These are phyloP conservation scores for Mesaphorura yosii DNA, from an alignment of 1,140 invertebrate species.

Conservation along the genomic window DNA sequence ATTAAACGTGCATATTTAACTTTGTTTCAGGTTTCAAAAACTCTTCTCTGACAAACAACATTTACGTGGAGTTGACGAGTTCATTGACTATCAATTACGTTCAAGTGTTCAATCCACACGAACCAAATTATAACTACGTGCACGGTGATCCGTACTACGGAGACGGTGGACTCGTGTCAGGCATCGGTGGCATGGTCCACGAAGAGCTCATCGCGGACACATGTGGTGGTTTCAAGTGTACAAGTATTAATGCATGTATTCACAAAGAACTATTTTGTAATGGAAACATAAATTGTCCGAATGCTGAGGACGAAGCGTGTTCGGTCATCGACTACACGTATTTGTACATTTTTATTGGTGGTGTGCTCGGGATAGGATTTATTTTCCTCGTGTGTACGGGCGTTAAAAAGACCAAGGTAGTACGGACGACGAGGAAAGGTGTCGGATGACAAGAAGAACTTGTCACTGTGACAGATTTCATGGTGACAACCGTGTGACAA, in stretches of 20 bases:
- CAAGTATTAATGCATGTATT: conserved; percentile 1
- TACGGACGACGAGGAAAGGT: not conserved
- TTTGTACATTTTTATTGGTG: not conserved
- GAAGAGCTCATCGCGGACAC: not conserved
- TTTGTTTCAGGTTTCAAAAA: not conserved
- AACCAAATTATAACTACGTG: conserved; percentile 2
- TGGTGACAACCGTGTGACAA: conserved; percentile 3
- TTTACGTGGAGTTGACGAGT: not conserved
- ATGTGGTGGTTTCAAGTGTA: conserved; percentile 8
- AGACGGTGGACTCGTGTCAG: no score
- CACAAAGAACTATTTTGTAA: conserved; percentile 5
- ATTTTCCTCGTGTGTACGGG: not conserved
- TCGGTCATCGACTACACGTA: conserved; percentile 3
- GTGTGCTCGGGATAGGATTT: not conserved
- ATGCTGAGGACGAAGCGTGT: conserved; percentile 2
- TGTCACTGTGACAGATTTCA: conserved; percentile 1
- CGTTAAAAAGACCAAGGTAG: conserved; percentile 1
- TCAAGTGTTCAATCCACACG: not conserved
- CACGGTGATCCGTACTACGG: not conserved
- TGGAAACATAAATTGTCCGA: not conserved
- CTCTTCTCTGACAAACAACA: not conserved
- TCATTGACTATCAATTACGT: not conserved
- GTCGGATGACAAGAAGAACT: not conserved
- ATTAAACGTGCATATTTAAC: no score
- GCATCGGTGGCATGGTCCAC: no score